These are phyloP conservation scores for Falco berigora DNA, from an alignment of 2,797 vertebrate species.

Conservation along the genomic window DNA sequence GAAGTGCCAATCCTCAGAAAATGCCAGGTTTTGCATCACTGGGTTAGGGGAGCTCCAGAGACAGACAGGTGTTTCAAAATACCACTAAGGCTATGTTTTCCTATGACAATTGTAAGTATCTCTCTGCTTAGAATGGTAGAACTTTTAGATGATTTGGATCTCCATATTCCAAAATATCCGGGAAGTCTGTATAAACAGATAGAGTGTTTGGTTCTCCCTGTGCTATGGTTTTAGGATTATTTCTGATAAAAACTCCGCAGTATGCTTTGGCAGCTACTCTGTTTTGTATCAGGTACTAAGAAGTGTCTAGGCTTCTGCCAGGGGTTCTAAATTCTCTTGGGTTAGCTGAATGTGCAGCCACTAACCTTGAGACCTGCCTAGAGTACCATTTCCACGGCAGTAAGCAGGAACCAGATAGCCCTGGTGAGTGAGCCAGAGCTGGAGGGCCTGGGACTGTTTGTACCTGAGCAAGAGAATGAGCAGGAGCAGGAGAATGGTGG, in stretches of 20 bases:
- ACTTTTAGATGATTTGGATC: neutral
- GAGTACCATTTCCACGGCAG: neutral
- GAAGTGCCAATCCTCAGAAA: neutral
- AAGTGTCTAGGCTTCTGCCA: neutral
- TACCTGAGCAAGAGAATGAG: neutral
- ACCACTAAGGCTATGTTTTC: neutral
- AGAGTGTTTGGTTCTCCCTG: neutral
- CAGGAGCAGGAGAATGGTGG: neutral
- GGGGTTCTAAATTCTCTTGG: neutral
- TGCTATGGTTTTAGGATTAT: neutral
- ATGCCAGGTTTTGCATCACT: neutral
- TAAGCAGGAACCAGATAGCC: neutral
- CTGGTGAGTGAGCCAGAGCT: neutral
- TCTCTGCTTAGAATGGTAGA: neutral
- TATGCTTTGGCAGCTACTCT: neutral
- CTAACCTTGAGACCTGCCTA: neutral
- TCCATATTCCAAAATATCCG: neutral
- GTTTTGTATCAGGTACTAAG: neutral
- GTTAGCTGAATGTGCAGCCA: accelerated
- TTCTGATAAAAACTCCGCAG: neutral
- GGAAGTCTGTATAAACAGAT: neutral
- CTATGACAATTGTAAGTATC: neutral
- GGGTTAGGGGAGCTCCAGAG: neutral
- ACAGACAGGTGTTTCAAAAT: neutral
- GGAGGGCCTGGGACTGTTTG: neutral